Evolutionary conservation across 2,797 vertebrate genomes (phyloP), one percentile per base, ranked within the genome.

Genomic region (Oreortyx pictus): DNA sequence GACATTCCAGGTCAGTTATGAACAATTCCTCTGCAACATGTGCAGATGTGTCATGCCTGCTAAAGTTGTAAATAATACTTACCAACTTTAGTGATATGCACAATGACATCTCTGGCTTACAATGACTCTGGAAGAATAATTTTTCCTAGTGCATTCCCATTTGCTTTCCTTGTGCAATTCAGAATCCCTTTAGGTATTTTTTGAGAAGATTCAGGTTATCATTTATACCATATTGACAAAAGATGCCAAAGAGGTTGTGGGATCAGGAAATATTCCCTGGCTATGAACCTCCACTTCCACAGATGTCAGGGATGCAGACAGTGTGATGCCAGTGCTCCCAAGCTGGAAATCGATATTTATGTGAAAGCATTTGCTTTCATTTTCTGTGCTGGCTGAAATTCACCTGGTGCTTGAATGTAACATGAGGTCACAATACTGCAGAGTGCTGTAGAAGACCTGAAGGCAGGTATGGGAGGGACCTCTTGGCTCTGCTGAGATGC

Each of bases 21-120:
- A 20, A n/a, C 1, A 2, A 9, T 47, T 1, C 0, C 17, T 22
- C 47, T 86, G 39, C 22, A 1, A 1, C 22, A 1, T 11, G 25
- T 27, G 6, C 31, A 29, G 19, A 75, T 67, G 13, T 74, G 24
- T 67, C 75, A 46, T 0, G 0, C 14, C 33, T 67, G 43, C 7
- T n/a, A 57, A 46, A 20, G 8, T 1, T 8, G 35, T 20, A 5
- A 62, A 20, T 6, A 19, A 62, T 41, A 62, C 27, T 29, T 59
- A 62, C 6, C 17, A 68, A 39, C 17, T 31, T 50, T 50, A 76
- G 12, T 27, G 6, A 17, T 41, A 41, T 11, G 46, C 17, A 49
- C 5, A 41, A 9, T 46, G 17, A 46, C 24, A 14, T 8, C 19
- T 72, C 9, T 65, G 11, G 3, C 2, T 44, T 49, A 46, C 49